Evolutionary conservation across 2,888 invertebrate species (phyloP).

Genomic region (Hypolimnas misippus): DNA sequence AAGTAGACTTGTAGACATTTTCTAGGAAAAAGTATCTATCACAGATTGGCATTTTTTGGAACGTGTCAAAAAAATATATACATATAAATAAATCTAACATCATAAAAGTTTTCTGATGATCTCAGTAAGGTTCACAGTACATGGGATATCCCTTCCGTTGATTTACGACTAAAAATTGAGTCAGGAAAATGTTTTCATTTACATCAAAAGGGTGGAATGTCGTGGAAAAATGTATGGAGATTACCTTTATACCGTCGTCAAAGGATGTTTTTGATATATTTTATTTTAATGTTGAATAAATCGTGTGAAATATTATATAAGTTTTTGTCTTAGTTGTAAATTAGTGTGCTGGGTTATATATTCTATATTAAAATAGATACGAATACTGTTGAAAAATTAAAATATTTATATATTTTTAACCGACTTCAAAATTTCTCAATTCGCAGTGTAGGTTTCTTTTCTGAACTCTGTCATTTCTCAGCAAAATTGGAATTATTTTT

Average conservation of each 20-base stretch:
- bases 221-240: constrained; percentile 15
- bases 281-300: background rate
- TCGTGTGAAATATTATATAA: background rate
- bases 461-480: no score
- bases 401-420: no score
- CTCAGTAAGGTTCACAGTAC: constrained; percentile 5
- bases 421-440: no score
- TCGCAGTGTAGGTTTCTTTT: no score
- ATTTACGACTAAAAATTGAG: constrained; percentile 28
- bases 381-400: no score
- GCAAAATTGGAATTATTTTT: no score
- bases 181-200: constrained; percentile 27
- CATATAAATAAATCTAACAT: background rate
- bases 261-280: background rate
- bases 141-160: constrained; percentile 23
- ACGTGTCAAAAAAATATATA: background rate
- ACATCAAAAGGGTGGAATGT: constrained; percentile 19
- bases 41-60: background rate
- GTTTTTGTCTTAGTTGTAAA: no score
- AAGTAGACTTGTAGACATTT: no score
- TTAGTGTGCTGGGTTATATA: no score
- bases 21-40: no score
- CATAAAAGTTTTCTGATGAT: background rate
- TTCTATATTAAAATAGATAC: no score
- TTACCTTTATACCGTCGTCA: constrained; percentile 4